phyloP scores from a whole-genome alignment of 2,888 invertebrate genomes.

The Cryptophagus acutangulus region DNA sequence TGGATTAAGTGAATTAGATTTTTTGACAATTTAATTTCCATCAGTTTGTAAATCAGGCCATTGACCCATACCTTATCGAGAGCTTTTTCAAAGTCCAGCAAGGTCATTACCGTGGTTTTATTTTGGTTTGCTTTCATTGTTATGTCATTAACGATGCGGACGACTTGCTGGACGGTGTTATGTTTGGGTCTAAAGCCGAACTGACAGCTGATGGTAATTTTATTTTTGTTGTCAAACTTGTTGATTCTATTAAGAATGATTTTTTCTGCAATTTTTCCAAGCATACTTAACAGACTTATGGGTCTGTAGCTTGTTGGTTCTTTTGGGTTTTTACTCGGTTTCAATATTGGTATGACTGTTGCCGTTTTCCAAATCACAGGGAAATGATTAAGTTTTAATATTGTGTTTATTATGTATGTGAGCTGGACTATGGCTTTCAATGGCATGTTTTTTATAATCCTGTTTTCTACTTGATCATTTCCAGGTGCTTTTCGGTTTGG shows the following conservation, averaged over 20 bases:
- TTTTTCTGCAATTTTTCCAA: conserved; percentile 10
- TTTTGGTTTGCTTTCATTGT: neutral
- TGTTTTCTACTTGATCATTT: conserved; percentile 7
- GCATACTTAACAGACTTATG: conserved; percentile 9
- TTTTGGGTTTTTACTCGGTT: conserved; percentile 6
- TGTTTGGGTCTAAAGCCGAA: neutral
- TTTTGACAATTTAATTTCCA: neutral
- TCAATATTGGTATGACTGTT: conserved; percentile 5
- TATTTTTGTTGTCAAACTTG: neutral
- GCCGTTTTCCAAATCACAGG: conserved; percentile 4
- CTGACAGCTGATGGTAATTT: neutral
- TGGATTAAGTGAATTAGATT: neutral
- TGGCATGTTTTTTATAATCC: conserved; percentile 9
- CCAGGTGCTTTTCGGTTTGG: conserved; percentile 11
- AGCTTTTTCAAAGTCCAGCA: neutral
- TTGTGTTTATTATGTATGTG: conserved; percentile 7
- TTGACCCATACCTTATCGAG: conserved; percentile 2
- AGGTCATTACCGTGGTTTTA: neutral
- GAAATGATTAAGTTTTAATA: conserved; percentile 7
- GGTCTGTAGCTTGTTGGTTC: conserved; percentile 8
- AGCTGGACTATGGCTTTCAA: conserved; percentile 3
- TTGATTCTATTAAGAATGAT: conserved; percentile 6
- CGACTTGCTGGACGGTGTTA: neutral
- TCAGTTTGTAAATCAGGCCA: neutral
- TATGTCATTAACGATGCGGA: neutral